Evolutionary conservation across 2,797 vertebrate species (phyloP), one percentile per base, ranked within the genome.

Genomic region (Cottoperca gobio): DNA sequence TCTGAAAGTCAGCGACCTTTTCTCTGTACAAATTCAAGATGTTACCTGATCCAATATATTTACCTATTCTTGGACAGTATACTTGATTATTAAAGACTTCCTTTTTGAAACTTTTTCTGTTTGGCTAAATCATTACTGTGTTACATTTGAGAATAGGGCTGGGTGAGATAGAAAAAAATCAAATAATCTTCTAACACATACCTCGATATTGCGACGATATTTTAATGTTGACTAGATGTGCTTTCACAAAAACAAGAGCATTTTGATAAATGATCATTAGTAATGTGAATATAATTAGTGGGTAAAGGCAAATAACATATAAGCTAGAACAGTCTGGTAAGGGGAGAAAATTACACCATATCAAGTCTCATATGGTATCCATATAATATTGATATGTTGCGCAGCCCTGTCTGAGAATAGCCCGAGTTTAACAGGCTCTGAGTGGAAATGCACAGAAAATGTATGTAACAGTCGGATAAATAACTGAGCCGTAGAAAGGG

Each of bases 31-130:
- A 35, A 62, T 12, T 40, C 11, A 49, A 55, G 24, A 42, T 45
- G 31, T 63, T 23, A 43, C 17, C 43, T 54, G 60, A 31, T 67
- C 49, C 28, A 33, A 46, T 2, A 54, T 39, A 67, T 54, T 9
- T 24, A 45, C 43, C 12, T 39, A 14, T 42, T 74, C 64, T 70
- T 43, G 37, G 40, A 54, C 37, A 59, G 16, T 42, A 24, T 17
- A 67, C 28, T 46, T 46, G 8, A 59, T 35, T 33, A 76, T 72
- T 78, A 67, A 66, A 78, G n/a, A 55, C 7, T 35, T 14, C 2
- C 10, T 23, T 73, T 82, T 64, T 40, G 16, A 64, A 52, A 45
- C 0, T 19, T 3, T 54, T 7, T 4, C 16, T 43, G 28, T 5
- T n/a, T 60, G 54, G 21, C 6, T n/a, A 46, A 55, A 28, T 72